Evolutionary conservation across 2,797 vertebrate genomes (phyloP).

Genomic region (Sebastes iracundus): DNA sequence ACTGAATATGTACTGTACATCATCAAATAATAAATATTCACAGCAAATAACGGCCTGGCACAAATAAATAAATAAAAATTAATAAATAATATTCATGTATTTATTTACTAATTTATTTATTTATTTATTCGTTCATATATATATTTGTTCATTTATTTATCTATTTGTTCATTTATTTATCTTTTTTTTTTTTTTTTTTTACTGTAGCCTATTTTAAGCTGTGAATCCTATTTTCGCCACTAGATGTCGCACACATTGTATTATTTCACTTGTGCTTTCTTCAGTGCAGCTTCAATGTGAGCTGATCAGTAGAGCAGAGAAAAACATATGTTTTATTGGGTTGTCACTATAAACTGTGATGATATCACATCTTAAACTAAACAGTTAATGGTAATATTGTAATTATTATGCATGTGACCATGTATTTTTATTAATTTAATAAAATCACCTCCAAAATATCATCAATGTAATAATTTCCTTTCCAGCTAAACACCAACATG

Average conservation of each 20-base stretch:
- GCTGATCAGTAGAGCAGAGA: neutral
- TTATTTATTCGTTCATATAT: too few species aligned
- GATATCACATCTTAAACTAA: neutral
- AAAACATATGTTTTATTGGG: neutral
- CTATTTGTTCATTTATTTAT: too few species aligned
- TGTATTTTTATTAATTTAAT: neutral
- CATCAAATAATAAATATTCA: neutral
- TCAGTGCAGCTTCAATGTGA: neutral
- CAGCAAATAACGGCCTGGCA: neutral
- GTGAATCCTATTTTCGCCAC: neutral
- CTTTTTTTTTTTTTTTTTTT: neutral
- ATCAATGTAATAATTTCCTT: neutral
- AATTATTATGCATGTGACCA: too few species aligned
- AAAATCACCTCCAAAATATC: neutral
- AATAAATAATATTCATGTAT: too few species aligned
- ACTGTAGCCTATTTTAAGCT: neutral
- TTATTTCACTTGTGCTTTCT: neutral
- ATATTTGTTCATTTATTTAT: too few species aligned
- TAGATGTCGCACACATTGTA: slow-evolving; percentile 38
- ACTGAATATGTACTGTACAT: neutral
- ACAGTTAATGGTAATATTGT: neutral
- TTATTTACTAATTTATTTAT: too few species aligned
- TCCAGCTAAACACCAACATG: neutral
- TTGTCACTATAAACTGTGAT: neutral
- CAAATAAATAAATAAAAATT: neutral